phyloP scores from a whole-genome alignment of 2,113 vertebrate genomes.

The Laterallus jamaicensis region DNA sequence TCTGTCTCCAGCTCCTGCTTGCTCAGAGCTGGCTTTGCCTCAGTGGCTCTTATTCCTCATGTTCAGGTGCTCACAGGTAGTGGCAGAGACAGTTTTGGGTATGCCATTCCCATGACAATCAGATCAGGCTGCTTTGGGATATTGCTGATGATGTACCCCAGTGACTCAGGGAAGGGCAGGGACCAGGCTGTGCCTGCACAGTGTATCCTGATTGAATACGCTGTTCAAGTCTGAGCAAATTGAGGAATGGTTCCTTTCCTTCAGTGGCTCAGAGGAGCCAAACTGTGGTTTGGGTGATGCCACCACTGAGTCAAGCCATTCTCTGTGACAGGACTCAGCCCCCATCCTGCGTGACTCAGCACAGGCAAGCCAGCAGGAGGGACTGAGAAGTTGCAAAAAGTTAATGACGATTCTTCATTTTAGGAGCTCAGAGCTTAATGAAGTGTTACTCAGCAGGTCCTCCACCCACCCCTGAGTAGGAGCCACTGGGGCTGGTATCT shows the following conservation, averaged over 20 bases:
- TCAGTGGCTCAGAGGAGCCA: neutral
- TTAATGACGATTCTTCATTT: neutral
- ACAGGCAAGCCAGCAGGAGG: neutral
- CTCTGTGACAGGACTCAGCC: neutral
- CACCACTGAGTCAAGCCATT: neutral
- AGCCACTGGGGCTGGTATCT: neutral
- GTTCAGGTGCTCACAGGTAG: accelerated
- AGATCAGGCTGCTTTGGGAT: neutral
- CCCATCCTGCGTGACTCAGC: conserved; percentile 18
- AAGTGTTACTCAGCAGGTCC: neutral
- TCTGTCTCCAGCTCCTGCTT: too few relatives aligned
- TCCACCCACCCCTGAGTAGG: neutral
- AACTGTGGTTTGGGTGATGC: neutral
- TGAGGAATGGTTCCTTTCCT: neutral
- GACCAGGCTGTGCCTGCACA: neutral
- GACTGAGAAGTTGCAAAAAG: conserved; percentile 34
- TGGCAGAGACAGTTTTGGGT: neutral
- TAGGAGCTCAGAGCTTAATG: conserved; percentile 2
- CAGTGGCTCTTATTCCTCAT: neutral
- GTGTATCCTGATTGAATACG: neutral
- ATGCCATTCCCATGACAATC: neutral
- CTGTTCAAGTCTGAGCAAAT: conserved; percentile 1
- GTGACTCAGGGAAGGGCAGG: conserved; percentile 31
- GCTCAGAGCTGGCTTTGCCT: neutral
- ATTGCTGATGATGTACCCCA: neutral